Conservation (phyloP, 2,797 vertebrate species). For the Pantherophis vulpinus region DNA sequence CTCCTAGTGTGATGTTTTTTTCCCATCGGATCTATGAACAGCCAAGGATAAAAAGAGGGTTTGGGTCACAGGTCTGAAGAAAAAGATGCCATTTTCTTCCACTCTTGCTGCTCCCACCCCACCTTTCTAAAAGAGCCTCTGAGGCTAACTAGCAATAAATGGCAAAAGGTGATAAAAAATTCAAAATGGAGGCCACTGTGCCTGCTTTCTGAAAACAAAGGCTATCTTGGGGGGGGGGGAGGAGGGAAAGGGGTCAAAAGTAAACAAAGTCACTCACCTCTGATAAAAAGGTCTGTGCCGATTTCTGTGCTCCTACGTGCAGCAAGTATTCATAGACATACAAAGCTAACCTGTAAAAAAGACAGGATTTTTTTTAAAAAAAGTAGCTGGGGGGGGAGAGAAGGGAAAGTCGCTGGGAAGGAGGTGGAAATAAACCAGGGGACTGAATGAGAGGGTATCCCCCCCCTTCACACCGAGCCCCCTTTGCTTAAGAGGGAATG, state of each 20-base stretch:
- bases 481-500: background rate
- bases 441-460: background rate
- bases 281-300: slow-evolving; percentile 97
- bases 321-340: slow-evolving; percentile 98
- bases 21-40: slow-evolving; percentile 92
- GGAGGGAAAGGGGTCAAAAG: slow-evolving; percentile 57
- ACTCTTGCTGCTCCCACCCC: background rate
- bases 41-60: slow-evolving; percentile 27
- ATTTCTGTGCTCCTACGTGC: slow-evolving; percentile 98
- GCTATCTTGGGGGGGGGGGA: slow-evolving; percentile 47
- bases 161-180: slow-evolving; percentile 75
- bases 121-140: slow-evolving; percentile 17
- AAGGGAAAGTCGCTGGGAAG: slow-evolving; percentile 7
- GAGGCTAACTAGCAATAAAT: slow-evolving; percentile 68
- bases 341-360: slow-evolving; percentile 83
- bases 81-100: background rate
- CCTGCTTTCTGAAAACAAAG: slow-evolving; percentile 71
- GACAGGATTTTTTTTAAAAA: background rate
- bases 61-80: slow-evolving; percentile 5
- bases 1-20: slow-evolving; percentile 97
- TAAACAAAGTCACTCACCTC: slow-evolving; percentile 81
- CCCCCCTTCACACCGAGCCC: background rate
- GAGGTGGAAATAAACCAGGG: background rate
- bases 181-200: slow-evolving; percentile 74
- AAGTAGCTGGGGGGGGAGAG: background rate